These are phyloP conservation scores for Drosophila paracracens DNA, from an alignment of 2,888 invertebrate species.

Conservation along the genomic window DNA sequence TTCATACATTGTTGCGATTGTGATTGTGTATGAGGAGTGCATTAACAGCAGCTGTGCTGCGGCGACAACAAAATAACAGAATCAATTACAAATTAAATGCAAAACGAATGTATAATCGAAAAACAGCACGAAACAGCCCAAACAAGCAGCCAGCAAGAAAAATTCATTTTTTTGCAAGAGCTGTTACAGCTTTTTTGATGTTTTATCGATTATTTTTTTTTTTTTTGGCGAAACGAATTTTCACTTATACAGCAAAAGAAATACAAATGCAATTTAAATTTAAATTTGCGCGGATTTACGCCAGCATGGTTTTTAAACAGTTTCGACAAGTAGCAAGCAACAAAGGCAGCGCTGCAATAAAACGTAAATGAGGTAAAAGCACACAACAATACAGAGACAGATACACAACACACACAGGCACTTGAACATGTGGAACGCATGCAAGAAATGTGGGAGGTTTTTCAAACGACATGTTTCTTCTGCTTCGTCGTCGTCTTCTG, in stretches of 20 bases:
- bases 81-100: conserved; percentile 57
- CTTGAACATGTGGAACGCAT: conserved; percentile 60
- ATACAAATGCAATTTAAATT: conserved; percentile 73
- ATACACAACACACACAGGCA: conserved; percentile 18
- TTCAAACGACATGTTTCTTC: conserved; percentile 44
- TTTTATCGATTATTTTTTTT: conserved; percentile 13
- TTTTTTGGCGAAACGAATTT: conserved; percentile 48
- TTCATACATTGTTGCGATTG: conserved; percentile 45
- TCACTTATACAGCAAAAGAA: conserved; percentile 43
- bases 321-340: conserved; percentile 49
- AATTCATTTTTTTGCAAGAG: conserved; percentile 35
- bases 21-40: conserved; percentile 35
- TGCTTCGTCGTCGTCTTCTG: not conserved
- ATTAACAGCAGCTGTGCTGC: conserved; percentile 52
- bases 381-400: conserved; percentile 12
- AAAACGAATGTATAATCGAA: conserved; percentile 21
- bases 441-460: conserved; percentile 60
- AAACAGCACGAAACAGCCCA: conserved; percentile 19
- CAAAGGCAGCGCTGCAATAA: conserved; percentile 27
- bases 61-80: conserved; percentile 38
- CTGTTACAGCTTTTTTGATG: conserved; percentile 29
- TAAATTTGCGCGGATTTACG: conserved; percentile 82
- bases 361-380: conserved; percentile 66
- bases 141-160: conserved; percentile 31
- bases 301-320: conserved; percentile 77